These are phyloP conservation scores for Caranx ignobilis DNA, from an alignment of 2,113 vertebrate genomes.

Conservation along the genomic window DNA sequence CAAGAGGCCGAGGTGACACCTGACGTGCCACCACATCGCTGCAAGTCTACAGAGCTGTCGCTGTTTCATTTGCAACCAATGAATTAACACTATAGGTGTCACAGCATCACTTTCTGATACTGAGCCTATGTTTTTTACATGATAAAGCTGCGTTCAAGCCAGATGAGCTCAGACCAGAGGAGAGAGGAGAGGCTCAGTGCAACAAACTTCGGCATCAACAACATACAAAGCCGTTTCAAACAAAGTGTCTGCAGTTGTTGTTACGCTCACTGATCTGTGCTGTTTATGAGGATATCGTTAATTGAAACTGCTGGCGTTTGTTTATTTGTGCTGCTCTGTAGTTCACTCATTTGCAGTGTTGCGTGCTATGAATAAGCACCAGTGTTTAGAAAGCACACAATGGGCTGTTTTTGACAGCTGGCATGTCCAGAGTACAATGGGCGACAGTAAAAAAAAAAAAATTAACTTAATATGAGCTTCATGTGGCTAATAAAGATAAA, in stretches of 20 bases:
- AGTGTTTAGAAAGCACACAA: slow-evolving; percentile 8
- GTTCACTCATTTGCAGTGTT: neutral
- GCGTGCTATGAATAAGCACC: slow-evolving; percentile 23
- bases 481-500: slow-evolving; percentile 14
- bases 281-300: neutral
- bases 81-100: neutral
- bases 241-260: neutral
- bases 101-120: neutral
- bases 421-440: neutral
- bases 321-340: slow-evolving; percentile 1
- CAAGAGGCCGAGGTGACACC: neutral
- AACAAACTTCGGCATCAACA: neutral
- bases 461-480: neutral
- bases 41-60: neutral
- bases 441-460: neutral
- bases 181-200: neutral
- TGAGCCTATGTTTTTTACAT: too few species aligned
- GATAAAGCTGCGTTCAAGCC: neutral
- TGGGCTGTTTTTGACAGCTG: slow-evolving; percentile 22
- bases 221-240: neutral
- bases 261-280: slow-evolving; percentile 7
- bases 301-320: neutral
- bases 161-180: neutral
- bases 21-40: neutral
- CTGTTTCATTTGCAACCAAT: neutral